Base-by-base conservation (phyloP, 2,797 vertebrate species). In the Choloepus didactylus region DNA sequence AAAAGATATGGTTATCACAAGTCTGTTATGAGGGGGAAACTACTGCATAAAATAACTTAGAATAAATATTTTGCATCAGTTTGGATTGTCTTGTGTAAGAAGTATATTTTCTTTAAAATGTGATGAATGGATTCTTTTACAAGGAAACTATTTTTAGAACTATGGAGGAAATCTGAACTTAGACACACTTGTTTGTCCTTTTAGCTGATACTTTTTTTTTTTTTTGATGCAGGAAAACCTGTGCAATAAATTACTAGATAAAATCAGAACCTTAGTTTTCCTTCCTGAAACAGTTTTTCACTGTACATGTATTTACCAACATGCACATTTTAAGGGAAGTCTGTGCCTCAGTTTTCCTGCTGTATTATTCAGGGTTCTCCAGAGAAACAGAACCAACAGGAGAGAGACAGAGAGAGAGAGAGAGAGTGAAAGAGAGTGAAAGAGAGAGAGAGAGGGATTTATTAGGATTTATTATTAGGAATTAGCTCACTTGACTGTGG, bases 1-100 rank as follows among this genome's bases (percentile, higher is more conserved):
- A 98, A 98, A 98, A 98, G 98, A 98, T 94, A 98, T 98, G 98
- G 98, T 98, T 98, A 98, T 98, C 98, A 98, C 98, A 98, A 98
- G 98, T 98, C 98, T 99, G 98, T 99, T 96, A 98, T 98, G 98
- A 98, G 98, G 98, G 98, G 98, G 91, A 97, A 98, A 98, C 98
- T 98, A 98, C 98, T 99, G 98, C 98, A 99, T 98, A 98, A 97
- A 98, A 98, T 98, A 98, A 98, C 98, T 98, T 99, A 98, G 98
- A 99, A 99, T 99, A 99, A 99, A 99, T 99, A 99, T 99, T 99
- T 99, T 99, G 98, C 98, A 99, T 99, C 98, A 98, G 98, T 99
- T 99, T 99, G 98, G 97, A 98, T 98, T 98, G 98, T 98, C 97
- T 98, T 98, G 98, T 96, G 93, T 98, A 98, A 98, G 95, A 96